Percentiles rank a stretch among this genome's conserved stretches.
Evolutionary conservation across 53 echinoderm and acorn worm genomes (phyloP).

Genomic region (Arbacia lixula): DNA sequence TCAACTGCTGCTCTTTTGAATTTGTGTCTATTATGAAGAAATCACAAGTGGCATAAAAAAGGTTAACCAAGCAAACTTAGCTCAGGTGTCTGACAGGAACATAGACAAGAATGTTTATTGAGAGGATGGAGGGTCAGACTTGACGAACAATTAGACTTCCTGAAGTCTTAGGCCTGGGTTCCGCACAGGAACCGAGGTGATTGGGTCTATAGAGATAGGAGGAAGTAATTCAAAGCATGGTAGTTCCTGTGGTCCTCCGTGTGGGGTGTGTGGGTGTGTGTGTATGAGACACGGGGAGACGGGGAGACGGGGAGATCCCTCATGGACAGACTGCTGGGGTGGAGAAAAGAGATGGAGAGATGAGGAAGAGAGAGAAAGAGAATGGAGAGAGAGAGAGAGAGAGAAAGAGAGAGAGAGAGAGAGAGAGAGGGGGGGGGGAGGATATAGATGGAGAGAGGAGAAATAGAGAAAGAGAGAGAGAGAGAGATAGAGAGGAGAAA

Average conservation of each 20-base stretch:
- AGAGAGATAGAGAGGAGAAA: background rate
- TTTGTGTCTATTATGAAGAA: too few relatives aligned
- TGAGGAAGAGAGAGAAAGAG: background rate
- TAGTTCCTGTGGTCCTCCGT: constrained; percentile 5
- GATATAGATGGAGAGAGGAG: too few relatives aligned
- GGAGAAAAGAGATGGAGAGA: background rate
- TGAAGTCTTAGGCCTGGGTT: background rate
- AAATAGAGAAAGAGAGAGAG: background rate
- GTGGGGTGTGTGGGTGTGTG: background rate
- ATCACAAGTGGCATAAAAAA: too few relatives aligned
- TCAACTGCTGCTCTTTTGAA: too few relatives aligned
- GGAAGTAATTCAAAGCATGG: constrained; percentile 19
- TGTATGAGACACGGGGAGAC: background rate
- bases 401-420: too few relatives aligned
- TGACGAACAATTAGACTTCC: constrained; percentile 1
- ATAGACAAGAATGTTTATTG: too few relatives aligned
- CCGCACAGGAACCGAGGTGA: background rate
- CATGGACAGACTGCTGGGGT: background rate
- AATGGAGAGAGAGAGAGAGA: background rate
- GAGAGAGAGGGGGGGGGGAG: background rate
- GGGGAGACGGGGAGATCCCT: background rate
- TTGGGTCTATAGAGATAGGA: background rate
- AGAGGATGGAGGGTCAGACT: too few relatives aligned
- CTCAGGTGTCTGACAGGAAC: too few relatives aligned
- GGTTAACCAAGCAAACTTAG: too few relatives aligned